These are phyloP conservation scores for Electrophaes corylata DNA, from an alignment of 2,888 invertebrate genomes.

Conservation along the genomic window DNA sequence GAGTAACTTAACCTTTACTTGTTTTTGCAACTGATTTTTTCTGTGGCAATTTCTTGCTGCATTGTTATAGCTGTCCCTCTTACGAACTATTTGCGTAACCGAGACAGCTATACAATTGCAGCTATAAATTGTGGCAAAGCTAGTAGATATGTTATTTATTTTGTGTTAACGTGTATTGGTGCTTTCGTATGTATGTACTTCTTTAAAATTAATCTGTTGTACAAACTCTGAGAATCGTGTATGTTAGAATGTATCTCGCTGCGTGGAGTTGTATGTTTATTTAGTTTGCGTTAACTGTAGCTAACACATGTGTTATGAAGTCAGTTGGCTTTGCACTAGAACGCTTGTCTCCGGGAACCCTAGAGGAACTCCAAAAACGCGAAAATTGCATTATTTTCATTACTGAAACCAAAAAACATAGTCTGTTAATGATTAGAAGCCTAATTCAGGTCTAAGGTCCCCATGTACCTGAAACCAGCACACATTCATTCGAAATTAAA, in stretches of 20 bases:
- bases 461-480: too few relatives aligned
- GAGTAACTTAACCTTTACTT: neutral
- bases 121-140: too few relatives aligned
- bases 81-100: too few relatives aligned
- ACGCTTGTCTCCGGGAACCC: conserved; percentile 5
- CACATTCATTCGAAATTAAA: too few relatives aligned
- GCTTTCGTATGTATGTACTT: neutral
- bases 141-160: neutral
- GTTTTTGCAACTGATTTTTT: neutral
- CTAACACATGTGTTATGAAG: conserved; percentile 57
- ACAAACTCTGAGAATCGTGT: conserved; percentile 1
- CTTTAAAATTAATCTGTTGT: conserved; percentile 12
- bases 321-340: conserved; percentile 39
- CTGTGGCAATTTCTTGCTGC: too few relatives aligned
- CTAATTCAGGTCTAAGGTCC: too few relatives aligned
- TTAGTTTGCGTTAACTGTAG: conserved; percentile 63
- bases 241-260: conserved; percentile 30
- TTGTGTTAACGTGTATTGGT: conserved; percentile 4
- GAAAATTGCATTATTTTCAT: neutral
- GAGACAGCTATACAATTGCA: too few relatives aligned
- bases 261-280: conserved; percentile 43
- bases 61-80: too few relatives aligned
- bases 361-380: neutral
- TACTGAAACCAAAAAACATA: too few relatives aligned
- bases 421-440: too few relatives aligned